Conservation (phyloP, 1,140 invertebrate species). For the Leptonema lineaticorne region DNA sequence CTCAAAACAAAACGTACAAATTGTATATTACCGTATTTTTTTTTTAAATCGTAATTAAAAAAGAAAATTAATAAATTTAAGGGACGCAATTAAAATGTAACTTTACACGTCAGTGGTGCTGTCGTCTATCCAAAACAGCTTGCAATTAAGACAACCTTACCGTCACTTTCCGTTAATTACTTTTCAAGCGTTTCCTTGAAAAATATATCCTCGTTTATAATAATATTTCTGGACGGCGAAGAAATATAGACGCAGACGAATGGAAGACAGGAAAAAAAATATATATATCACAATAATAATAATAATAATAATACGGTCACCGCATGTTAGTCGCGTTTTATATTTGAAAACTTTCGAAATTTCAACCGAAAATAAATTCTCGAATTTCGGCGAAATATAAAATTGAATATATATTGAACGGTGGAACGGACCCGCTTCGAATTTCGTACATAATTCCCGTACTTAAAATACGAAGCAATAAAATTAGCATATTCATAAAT, state of each 20-base stretch:
- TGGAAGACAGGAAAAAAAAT: not conserved
- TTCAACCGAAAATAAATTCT: not conserved
- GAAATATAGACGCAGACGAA: too few relatives aligned
- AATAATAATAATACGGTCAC: too few relatives aligned
- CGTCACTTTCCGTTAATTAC: slow-evolving; percentile 9
- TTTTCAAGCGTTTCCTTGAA: slow-evolving; percentile 3
- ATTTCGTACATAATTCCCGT: slow-evolving; percentile 11
- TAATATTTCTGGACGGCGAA: not conserved
- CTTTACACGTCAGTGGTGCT: not conserved
- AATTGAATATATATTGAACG: not conserved
- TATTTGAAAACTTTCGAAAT: not conserved
- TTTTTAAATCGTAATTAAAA: too few relatives aligned
- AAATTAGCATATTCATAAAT: slow-evolving; percentile 20
- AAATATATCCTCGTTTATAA: not conserved
- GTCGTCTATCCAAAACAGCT: not conserved
- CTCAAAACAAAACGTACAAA: too few relatives aligned
- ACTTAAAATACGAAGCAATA: slow-evolving; percentile 17
- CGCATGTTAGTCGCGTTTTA: too few relatives aligned
- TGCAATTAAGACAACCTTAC: not conserved
- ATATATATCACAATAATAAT: too few relatives aligned
- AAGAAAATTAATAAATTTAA: not conserved
- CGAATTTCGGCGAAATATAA: too few relatives aligned
- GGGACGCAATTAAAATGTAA: not conserved
- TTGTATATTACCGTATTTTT: too few relatives aligned
- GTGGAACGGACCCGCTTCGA: not conserved